Percentiles rank a stretch among this genome's conserved stretches.
phyloP scores from a whole-genome alignment of 2,888 invertebrate species.

The Zele albiditarsus region DNA sequence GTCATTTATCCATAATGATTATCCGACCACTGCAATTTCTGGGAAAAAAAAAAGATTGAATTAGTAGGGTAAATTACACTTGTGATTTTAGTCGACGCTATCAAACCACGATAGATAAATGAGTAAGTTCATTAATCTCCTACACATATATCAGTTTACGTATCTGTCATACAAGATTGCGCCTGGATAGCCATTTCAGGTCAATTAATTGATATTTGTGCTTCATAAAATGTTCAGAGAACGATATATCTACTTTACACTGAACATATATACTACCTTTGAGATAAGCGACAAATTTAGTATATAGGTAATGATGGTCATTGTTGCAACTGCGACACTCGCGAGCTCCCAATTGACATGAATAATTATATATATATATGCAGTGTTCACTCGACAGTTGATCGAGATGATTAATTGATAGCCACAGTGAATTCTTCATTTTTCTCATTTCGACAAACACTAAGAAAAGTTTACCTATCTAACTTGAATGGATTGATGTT shows the following conservation, averaged over 20 bases:
- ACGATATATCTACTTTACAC: neutral
- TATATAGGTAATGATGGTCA: conserved; percentile 17
- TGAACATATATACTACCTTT: neutral
- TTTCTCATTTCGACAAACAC: no score
- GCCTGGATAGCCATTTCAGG: neutral
- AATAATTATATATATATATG: conserved; percentile 10
- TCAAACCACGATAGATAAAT: neutral
- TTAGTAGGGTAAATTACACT: no score
- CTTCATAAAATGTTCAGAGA: neutral
- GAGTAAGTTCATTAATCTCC: neutral
- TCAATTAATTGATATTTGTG: neutral
- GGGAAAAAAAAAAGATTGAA: no score
- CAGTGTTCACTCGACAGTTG: conserved; percentile 22
- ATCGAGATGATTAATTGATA: conserved; percentile 11
- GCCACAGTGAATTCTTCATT: neutral
- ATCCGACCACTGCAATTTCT: neutral
- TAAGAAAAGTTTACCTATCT: no score
- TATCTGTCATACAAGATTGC: neutral
- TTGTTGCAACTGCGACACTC: conserved; percentile 1
- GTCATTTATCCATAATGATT: no score
- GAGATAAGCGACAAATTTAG: conserved; percentile 27
- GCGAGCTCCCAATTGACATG: conserved; percentile 19
- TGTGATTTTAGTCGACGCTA: neutral
- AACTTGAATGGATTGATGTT: no score
- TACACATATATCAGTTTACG: neutral